Evolutionary conservation across 2,797 vertebrate species (phyloP).

Genomic region (Ciconia nigra): DNA sequence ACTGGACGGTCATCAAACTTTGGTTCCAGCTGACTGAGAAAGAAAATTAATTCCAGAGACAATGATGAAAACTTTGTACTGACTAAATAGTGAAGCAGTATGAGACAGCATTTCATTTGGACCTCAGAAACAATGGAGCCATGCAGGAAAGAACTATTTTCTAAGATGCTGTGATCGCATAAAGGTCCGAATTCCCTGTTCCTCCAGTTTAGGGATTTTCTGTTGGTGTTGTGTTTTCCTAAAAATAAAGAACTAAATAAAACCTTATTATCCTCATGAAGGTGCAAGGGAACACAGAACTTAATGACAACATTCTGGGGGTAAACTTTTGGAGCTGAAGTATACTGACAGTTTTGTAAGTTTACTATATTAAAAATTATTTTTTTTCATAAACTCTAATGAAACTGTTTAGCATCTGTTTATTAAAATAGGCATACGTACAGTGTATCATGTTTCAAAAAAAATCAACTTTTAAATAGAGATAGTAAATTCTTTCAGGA

Average conservation of each 20-base stretch:
- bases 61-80: background rate
- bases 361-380: background rate
- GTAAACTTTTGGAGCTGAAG: background rate
- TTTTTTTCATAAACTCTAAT: background rate
- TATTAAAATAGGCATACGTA: background rate
- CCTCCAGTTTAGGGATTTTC: background rate
- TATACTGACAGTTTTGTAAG: background rate
- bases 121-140: background rate
- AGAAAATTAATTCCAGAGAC: slow-evolving; percentile 50
- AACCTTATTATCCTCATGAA: background rate
- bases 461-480: background rate
- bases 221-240: background rate
- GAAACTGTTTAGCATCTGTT: background rate
- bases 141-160: background rate
- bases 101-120: background rate
- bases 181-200: background rate
- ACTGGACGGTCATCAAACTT: slow-evolving; percentile 46
- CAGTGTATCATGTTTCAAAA: background rate
- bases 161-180: background rate
- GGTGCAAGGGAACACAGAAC: background rate
- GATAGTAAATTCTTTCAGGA: background rate
- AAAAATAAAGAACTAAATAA: background rate
- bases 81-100: background rate
- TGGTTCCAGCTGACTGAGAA: slow-evolving; percentile 22
- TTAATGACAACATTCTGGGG: background rate